Evolutionary conservation across 92 coral and sea anemone species (phyloP).

Genomic region (Parazoanthus darwini): DNA sequence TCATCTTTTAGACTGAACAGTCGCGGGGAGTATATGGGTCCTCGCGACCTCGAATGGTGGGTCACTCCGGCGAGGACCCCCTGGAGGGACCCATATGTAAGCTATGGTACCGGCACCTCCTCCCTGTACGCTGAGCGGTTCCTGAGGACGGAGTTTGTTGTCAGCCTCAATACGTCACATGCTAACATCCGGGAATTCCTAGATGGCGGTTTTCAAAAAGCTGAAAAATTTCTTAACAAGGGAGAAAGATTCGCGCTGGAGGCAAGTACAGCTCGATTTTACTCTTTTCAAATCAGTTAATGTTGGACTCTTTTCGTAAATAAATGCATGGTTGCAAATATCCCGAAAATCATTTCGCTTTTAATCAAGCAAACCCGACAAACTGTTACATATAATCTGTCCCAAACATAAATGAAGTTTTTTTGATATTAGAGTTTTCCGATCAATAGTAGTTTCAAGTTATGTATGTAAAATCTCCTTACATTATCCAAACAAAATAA

Average conservation of each 20-base stretch:
- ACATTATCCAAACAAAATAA: too few relatives aligned
- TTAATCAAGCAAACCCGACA: too few relatives aligned
- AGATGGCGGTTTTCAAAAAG: constrained; percentile 62
- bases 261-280: constrained; percentile 47
- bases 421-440: too few relatives aligned
- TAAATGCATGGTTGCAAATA: too few relatives aligned
- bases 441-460: too few relatives aligned
- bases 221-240: constrained; percentile 52
- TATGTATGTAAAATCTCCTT: too few relatives aligned
- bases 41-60: constrained; percentile 96
- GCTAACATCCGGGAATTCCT: constrained; percentile 64
- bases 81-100: constrained; percentile 79
- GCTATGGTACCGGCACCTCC: constrained; percentile 62
- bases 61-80: constrained; percentile 65
- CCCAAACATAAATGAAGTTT: too few relatives aligned
- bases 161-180: constrained; percentile 67
- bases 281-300: background rate
- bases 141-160: constrained; percentile 80
- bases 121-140: constrained; percentile 75
- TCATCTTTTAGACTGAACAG: constrained; percentile 64
- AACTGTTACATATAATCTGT: too few relatives aligned
- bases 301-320: too few relatives aligned
- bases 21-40: constrained; percentile 75
- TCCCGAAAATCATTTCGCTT: too few relatives aligned
- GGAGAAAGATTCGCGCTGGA: constrained; percentile 75